These are phyloP conservation scores for Tonatia bakeri DNA, from an alignment of 2,113 vertebrate species.

Conservation along the genomic window DNA sequence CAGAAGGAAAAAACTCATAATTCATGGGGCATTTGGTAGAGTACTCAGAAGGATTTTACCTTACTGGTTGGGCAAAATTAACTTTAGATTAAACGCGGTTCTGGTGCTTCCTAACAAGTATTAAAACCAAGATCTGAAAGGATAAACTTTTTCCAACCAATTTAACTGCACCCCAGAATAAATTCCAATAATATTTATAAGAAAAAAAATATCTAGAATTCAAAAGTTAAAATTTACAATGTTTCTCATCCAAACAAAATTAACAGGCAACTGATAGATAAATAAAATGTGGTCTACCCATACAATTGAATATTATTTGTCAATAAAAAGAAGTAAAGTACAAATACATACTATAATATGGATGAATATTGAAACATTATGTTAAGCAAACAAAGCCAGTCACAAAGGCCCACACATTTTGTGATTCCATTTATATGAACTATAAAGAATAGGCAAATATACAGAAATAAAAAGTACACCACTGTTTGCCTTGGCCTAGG, in stretches of 20 bases:
- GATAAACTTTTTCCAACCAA: not conserved
- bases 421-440: not conserved
- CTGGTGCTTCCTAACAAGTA: not conserved
- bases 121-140: not conserved
- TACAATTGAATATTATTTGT: not conserved
- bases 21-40: not conserved
- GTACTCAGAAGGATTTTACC: not conserved
- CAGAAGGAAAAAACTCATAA: not conserved
- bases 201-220: not conserved
- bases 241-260: not conserved
- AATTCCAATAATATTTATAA: slow-evolving; percentile 2
- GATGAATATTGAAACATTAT: not conserved
- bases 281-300: not conserved
- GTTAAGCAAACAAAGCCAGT: not conserved
- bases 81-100: not conserved
- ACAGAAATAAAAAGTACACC: not conserved
- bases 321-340: not conserved
- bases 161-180: not conserved
- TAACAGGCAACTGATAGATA: not conserved
- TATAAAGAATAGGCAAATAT: not conserved
- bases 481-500: not conserved
- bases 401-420: not conserved
- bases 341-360: not conserved
- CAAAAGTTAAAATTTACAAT: not conserved
- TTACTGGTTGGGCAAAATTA: not conserved